Percentiles rank a stretch among this genome's conserved stretches.
phyloP scores from a whole-genome alignment of 2,113 vertebrate genomes.

The Willisornis vidua region DNA sequence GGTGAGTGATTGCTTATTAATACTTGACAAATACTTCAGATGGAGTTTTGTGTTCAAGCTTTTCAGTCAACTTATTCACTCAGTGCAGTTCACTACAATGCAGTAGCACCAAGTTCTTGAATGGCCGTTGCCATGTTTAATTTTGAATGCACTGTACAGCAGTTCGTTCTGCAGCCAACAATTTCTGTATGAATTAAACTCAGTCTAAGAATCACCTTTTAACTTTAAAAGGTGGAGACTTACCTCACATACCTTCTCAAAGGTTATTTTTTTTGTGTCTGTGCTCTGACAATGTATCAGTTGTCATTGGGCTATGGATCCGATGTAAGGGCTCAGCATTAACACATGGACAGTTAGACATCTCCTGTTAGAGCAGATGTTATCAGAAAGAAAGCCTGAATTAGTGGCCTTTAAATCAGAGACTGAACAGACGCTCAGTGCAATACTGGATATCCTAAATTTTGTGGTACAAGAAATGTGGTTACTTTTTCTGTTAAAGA shows the following conservation, averaged over 20 bases:
- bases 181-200: not conserved
- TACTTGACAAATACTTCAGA: not conserved
- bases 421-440: not conserved
- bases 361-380: not conserved
- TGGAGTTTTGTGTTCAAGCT: not conserved
- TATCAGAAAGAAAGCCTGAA: not conserved
- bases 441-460: not conserved
- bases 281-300: not conserved
- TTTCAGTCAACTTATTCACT: not conserved
- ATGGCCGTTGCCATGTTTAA: not conserved
- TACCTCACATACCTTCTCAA: not conserved
- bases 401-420: not conserved
- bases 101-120: not conserved
- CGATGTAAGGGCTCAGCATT: not conserved
- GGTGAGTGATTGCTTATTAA: constrained; percentile 64
- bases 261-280: not conserved
- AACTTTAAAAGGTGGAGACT: not conserved
- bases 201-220: not conserved
- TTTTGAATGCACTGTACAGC: not conserved
- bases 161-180: not conserved
- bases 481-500: not conserved
- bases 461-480: not conserved
- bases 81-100: not conserved
- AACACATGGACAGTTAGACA: not conserved
- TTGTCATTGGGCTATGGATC: not conserved